Conservation (phyloP, 2,888 invertebrate genomes). For the Selenia dentaria region DNA sequence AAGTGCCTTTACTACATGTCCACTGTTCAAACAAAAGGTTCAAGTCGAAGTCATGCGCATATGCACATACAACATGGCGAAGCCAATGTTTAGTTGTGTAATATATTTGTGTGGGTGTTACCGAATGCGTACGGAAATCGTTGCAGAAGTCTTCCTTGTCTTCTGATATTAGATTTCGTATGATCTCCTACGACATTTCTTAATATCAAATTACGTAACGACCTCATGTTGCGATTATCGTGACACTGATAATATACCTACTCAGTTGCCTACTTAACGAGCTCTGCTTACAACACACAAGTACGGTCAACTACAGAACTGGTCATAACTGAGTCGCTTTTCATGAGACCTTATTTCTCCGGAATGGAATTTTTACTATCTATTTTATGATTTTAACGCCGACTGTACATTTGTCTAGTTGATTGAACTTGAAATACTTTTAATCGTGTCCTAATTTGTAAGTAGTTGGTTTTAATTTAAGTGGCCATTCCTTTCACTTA, state of each 20-base stretch:
- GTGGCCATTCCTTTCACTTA: slow-evolving; percentile 27
- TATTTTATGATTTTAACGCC: slow-evolving; percentile 13
- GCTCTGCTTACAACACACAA: slow-evolving; percentile 12
- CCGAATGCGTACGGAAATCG: slow-evolving; percentile 61
- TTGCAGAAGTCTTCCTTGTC: slow-evolving; percentile 61
- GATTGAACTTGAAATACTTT: slow-evolving; percentile 25
- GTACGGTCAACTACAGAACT: slow-evolving; percentile 10
- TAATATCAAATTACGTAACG: slow-evolving; percentile 43
- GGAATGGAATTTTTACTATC: slow-evolving; percentile 9
- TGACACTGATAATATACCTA: slow-evolving; percentile 24
- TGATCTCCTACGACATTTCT: slow-evolving; percentile 47
- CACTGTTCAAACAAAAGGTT: slow-evolving; percentile 50
- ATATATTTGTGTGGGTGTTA: slow-evolving; percentile 50
- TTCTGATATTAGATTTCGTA: slow-evolving; percentile 50
- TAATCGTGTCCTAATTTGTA: slow-evolving; percentile 25
- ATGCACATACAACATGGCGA: slow-evolving; percentile 22
- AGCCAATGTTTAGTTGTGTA: slow-evolving; percentile 52
- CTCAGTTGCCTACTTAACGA: slow-evolving; percentile 15
- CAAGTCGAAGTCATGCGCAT: slow-evolving; percentile 46
- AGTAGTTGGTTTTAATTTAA: slow-evolving; percentile 18
- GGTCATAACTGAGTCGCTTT: slow-evolving; percentile 4
- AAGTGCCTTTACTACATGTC: slow-evolving; percentile 31
- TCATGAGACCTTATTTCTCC: slow-evolving; percentile 6
- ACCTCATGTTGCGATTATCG: slow-evolving; percentile 26
- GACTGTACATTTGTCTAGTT: slow-evolving; percentile 13